phyloP scores from a whole-genome alignment of 2,888 invertebrate genomes.

The Cerceris rybyensis region DNA sequence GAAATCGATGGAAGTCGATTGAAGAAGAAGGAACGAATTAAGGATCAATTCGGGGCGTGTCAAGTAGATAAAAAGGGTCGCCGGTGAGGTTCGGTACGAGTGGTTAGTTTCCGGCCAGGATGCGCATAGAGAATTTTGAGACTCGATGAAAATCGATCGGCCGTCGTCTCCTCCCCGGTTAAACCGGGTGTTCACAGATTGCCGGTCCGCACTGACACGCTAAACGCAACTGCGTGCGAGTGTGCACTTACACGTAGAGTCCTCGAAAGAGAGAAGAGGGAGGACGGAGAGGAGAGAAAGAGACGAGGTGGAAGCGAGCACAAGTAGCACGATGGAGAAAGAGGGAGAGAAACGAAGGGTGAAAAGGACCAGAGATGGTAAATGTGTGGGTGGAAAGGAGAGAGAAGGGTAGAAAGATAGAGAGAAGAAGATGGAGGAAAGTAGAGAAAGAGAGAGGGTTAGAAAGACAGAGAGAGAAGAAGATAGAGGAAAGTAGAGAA shows the following conservation, averaged over 20 bases:
- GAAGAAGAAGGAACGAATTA: slow-evolving; percentile 2
- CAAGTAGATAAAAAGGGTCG: slow-evolving; percentile 11
- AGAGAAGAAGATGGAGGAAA: no score
- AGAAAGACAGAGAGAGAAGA: neutral
- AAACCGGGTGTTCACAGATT: slow-evolving; percentile 71
- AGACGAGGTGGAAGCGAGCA: neutral
- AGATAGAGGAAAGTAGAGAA: neutral
- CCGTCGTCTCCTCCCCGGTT: slow-evolving; percentile 43
- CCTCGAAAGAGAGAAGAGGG: slow-evolving; percentile 4
- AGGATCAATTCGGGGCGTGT: slow-evolving; percentile 19
- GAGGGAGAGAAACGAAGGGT: neutral
- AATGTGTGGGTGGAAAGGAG: no score
- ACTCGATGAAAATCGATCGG: slow-evolving; percentile 68
- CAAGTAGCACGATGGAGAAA: neutral
- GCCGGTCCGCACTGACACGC: slow-evolving; percentile 48
- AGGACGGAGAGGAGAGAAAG: neutral
- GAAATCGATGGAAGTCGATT: slow-evolving; percentile 2
- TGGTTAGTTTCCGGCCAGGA: slow-evolving; percentile 53
- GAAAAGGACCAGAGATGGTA: no score
- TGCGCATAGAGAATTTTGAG: slow-evolving; percentile 63
- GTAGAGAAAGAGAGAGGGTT: neutral
- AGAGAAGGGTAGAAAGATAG: no score
- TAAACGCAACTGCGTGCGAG: slow-evolving; percentile 32
- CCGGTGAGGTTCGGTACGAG: slow-evolving; percentile 32
- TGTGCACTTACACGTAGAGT: neutral